phyloP scores from a whole-genome alignment of 2,888 invertebrate genomes.

The Hemithea aestivaria region DNA sequence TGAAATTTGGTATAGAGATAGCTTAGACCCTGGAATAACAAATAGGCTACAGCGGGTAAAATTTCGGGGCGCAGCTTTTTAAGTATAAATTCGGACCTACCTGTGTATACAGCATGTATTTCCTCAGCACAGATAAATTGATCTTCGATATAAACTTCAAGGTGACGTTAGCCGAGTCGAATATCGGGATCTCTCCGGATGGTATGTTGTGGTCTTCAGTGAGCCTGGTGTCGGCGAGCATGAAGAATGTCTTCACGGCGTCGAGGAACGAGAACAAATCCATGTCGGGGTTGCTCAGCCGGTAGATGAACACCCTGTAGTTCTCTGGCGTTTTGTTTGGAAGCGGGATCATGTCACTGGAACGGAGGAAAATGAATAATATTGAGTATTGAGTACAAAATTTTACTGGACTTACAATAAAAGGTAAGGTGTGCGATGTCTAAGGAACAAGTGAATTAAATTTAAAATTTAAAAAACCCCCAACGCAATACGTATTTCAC shows the following conservation, averaged over 20 bases:
- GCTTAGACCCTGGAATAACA: no score
- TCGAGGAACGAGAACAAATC: slow-evolving; percentile 83
- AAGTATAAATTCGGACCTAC: slow-evolving; percentile 59
- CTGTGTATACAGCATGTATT: slow-evolving; percentile 86
- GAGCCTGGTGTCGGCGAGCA: slow-evolving; percentile 84
- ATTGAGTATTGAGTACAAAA: background rate
- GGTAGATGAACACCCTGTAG: slow-evolving; percentile 83
- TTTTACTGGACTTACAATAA: no score
- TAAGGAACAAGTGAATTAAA: no score
- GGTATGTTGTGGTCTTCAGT: slow-evolving; percentile 80
- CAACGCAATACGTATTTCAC: no score
- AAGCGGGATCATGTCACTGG: slow-evolving; percentile 83
- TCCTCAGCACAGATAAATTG: slow-evolving; percentile 80
- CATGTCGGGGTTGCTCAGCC: slow-evolving; percentile 80
- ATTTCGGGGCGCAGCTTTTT: no score
- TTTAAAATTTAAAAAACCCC: no score
- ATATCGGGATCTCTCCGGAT: slow-evolving; percentile 85
- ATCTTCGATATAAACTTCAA: slow-evolving; percentile 82
- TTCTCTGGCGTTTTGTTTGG: slow-evolving; percentile 83
- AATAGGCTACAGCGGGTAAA: no score
- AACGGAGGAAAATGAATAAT: slow-evolving; percentile 32
- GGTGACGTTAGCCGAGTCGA: slow-evolving; percentile 83
- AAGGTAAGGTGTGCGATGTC: no score
- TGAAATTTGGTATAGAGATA: no score
- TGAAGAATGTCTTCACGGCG: slow-evolving; percentile 84